A percentile compares a stretch with the other conserved stretches of the same genome.
Evolutionary conservation across 53 echinoderm and acorn worm species (phyloP).

Genomic region (Hippasteria phrygiana): DNA sequence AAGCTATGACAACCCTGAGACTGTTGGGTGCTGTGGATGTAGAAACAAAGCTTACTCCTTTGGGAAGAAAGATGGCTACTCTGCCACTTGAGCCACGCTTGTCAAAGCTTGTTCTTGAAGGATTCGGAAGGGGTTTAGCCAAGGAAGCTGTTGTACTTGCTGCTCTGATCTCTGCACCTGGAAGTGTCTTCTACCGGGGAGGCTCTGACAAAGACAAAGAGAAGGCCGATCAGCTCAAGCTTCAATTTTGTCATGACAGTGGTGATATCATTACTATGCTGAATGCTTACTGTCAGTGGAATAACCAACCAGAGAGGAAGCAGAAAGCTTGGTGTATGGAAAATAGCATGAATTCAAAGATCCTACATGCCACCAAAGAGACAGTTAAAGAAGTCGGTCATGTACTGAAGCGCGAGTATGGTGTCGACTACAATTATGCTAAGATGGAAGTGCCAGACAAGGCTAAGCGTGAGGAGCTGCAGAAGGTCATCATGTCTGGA

Average conservation of each 20-base stretch:
- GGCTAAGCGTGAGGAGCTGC: conserved; percentile 24
- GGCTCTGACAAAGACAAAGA: conserved; percentile 67
- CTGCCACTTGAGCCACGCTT: conserved; percentile 68
- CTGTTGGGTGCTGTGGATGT: conserved; percentile 68
- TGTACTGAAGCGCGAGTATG: conserved; percentile 32
- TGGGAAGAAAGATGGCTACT: conserved; percentile 63
- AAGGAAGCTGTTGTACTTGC: conserved; percentile 60
- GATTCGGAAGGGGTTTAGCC: conserved; percentile 38
- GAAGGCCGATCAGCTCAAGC: conserved; percentile 60
- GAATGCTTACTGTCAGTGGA: conserved; percentile 58
- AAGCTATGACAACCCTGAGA: conserved; percentile 55
- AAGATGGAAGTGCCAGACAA: conserved; percentile 7
- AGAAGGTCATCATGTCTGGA: conserved; percentile 65
- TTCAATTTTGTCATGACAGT: conserved; percentile 55
- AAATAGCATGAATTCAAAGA: conserved; percentile 71
- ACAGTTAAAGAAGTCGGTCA: conserved; percentile 47
- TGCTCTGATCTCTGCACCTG: conserved; percentile 67
- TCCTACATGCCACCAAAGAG: conserved; percentile 38
- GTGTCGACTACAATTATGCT: background rate
- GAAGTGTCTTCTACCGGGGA: conserved; percentile 64
- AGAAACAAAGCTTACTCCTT: conserved; percentile 25
- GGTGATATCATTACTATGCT: conserved; percentile 73
- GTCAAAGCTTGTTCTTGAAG: conserved; percentile 68
- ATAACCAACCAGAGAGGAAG: conserved; percentile 46
- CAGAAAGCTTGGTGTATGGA: conserved; percentile 58